A percentile compares a stretch with the other conserved stretches of the same genome.
Conservation (phyloP, 2,888 invertebrate species). For the Meiosimyza decipiens region DNA sequence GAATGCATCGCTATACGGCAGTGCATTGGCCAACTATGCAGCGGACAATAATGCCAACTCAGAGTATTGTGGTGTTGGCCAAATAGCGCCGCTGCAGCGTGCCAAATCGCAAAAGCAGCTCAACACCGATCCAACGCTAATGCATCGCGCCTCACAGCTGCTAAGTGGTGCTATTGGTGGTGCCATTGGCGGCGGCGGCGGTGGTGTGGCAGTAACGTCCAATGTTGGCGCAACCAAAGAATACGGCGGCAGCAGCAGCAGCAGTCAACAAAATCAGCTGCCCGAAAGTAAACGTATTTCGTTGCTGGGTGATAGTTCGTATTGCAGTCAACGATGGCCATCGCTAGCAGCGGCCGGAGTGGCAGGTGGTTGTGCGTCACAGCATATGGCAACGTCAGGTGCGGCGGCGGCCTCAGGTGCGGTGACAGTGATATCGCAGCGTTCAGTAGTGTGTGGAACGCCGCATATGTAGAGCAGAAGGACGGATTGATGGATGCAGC, state of each 20-base stretch:
- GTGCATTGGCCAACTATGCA: conserved; percentile 70
- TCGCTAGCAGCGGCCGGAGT: conserved; percentile 60
- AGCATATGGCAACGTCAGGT: conserved; percentile 54
- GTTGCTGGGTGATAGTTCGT: conserved; percentile 65
- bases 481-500: background rate
- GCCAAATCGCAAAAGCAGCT: conserved; percentile 83
- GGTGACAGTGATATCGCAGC: conserved; percentile 53
- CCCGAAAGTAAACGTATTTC: conserved; percentile 65
- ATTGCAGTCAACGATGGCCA: conserved; percentile 66
- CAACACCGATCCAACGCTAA: conserved; percentile 80
- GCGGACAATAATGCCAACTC: conserved; percentile 69
- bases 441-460: conserved; percentile 65
- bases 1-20: conserved; percentile 65
- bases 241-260: conserved; percentile 45
- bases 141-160: conserved; percentile 72
- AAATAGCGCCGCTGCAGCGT: conserved; percentile 72
- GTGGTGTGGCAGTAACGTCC: conserved; percentile 15
- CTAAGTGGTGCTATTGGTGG: conserved; percentile 56
- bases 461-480: conserved; percentile 64
- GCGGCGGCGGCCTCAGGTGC: conserved; percentile 47
- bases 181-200: conserved; percentile 34
- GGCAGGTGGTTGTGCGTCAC: conserved; percentile 56
- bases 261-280: conserved; percentile 36
- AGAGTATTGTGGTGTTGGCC: conserved; percentile 68
- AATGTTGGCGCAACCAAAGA: conserved; percentile 54